Conservation (phyloP, 2,888 invertebrate species). For the Acleris literana region DNA sequence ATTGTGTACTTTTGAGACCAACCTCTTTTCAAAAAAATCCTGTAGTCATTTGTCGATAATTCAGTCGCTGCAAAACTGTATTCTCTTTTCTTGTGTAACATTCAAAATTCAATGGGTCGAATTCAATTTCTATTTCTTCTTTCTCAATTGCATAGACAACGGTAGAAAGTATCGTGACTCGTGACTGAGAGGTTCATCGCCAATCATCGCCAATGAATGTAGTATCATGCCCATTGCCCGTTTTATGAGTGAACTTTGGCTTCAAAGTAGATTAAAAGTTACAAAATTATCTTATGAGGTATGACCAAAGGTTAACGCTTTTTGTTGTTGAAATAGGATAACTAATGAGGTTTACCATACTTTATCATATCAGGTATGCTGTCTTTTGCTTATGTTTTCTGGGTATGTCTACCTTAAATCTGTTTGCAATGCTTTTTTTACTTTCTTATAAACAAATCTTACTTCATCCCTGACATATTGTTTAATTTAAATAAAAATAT, state of each 20-base stretch:
- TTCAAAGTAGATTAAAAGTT: slow-evolving; percentile 18
- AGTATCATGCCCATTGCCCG: not conserved
- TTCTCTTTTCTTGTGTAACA: too few relatives aligned
- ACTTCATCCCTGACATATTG: too few relatives aligned
- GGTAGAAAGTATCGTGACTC: slow-evolving; percentile 16
- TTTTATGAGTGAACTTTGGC: slow-evolving; percentile 20
- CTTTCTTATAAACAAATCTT: too few relatives aligned
- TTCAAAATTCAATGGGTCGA: not conserved
- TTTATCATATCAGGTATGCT: too few relatives aligned
- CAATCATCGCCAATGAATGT: not conserved
- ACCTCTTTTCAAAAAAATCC: too few relatives aligned
- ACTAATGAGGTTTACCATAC: not conserved
- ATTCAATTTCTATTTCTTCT: slow-evolving; percentile 5
- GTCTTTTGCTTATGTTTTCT: too few relatives aligned
- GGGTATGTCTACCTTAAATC: too few relatives aligned
- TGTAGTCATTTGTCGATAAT: too few relatives aligned
- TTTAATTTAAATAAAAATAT: too few relatives aligned
- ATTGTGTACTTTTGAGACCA: too few relatives aligned
- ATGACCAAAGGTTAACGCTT: not conserved
- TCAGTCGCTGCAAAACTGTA: too few relatives aligned
- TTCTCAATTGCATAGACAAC: slow-evolving; percentile 7
- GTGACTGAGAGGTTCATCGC: slow-evolving; percentile 13
- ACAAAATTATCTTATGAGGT: not conserved
- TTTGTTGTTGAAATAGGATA: not conserved
- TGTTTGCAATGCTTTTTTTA: too few relatives aligned